Conservation (phyloP, 2,113 vertebrate species). For the Circaetus cinerascens region DNA sequence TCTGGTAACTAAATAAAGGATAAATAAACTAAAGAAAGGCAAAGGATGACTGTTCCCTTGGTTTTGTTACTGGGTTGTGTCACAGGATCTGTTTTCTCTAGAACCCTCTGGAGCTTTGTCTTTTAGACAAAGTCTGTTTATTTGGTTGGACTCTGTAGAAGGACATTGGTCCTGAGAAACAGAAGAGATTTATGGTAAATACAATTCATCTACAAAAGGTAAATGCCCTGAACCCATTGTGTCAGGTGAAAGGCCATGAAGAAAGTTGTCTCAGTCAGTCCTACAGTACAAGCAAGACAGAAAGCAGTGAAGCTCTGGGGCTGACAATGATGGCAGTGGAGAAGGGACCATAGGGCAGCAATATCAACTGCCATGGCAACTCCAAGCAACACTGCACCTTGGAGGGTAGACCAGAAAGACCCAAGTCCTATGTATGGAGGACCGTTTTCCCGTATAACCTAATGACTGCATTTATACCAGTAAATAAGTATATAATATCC, state of each 20-base stretch:
- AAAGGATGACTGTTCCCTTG: not conserved
- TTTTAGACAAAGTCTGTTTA: not conserved
- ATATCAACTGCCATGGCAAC: not conserved
- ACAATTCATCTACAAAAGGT: not conserved
- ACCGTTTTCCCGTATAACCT: not conserved
- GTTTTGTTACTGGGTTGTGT: not conserved
- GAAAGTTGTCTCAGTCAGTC: not conserved
- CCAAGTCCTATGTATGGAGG: not conserved
- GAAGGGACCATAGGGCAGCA: not conserved
- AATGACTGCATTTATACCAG: not conserved
- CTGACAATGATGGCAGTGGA: accelerated
- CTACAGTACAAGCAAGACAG: not conserved
- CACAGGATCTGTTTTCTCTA: not conserved
- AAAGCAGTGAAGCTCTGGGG: not conserved
- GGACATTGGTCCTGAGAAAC: not conserved
- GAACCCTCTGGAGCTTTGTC: not conserved
- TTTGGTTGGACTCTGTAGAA: not conserved
- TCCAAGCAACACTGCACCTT: not conserved
- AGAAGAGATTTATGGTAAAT: not conserved
- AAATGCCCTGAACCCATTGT: not conserved
- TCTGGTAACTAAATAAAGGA: constrained; percentile 44
- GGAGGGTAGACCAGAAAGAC: not conserved
- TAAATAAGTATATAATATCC: not conserved
- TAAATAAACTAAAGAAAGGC: constrained; percentile 52
- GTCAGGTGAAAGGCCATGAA: not conserved